Evolutionary conservation across 2,113 vertebrate genomes (phyloP).

Genomic region (Spermophilus dauricus): DNA sequence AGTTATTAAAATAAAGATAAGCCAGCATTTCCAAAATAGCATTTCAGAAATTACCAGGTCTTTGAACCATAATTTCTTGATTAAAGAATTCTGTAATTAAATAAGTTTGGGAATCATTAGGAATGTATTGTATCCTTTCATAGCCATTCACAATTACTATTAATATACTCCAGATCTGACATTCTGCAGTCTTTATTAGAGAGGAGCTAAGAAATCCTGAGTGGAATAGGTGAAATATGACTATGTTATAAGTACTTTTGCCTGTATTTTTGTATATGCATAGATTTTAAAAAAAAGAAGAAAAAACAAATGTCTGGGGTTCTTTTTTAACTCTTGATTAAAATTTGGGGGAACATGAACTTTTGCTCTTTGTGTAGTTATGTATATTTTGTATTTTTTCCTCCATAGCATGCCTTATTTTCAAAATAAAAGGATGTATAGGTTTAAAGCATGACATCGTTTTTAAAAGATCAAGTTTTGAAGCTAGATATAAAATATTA

Average conservation of each 20-base stretch:
- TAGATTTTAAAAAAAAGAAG: too few relatives aligned
- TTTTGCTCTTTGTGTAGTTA: constrained; percentile 18
- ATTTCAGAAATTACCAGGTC: constrained; percentile 32
- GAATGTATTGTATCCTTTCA: constrained; percentile 15
- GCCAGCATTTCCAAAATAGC: constrained; percentile 24
- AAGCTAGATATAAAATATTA: constrained; percentile 11
- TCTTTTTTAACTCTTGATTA: neutral
- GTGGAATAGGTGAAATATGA: neutral
- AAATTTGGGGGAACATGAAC: neutral
- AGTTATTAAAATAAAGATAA: constrained; percentile 51
- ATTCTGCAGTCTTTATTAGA: neutral
- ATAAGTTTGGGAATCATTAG: constrained; percentile 1
- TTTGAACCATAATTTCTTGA: constrained; percentile 41
- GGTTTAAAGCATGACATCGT: constrained; percentile 14
- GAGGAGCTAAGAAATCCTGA: neutral
- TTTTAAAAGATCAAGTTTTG: neutral
- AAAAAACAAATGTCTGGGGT: too few relatives aligned
- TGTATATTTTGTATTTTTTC: neutral
- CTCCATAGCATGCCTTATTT: neutral
- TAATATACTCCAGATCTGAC: neutral
- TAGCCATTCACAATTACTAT: constrained; percentile 40
- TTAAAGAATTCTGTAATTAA: constrained; percentile 53
- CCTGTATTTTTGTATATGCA: neutral
- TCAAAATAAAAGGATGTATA: neutral
- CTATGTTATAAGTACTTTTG: neutral